These are phyloP conservation scores for Drosophila mettleri DNA, from an alignment of 2,888 invertebrate species.

Conservation along the genomic window DNA sequence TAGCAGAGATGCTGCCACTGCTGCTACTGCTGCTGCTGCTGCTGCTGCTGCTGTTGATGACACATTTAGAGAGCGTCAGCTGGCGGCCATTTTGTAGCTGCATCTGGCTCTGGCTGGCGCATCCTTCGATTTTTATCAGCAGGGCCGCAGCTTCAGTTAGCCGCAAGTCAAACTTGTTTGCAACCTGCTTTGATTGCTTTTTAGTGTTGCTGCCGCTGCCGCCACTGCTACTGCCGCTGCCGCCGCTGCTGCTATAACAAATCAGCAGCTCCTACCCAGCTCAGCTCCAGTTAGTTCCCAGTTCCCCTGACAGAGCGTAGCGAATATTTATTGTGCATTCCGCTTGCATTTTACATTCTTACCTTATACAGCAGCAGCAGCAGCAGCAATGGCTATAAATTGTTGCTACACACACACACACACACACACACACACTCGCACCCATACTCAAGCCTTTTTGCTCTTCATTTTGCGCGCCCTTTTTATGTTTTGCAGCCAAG, in stretches of 20 bases:
- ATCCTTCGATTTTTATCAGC: conserved; percentile 60
- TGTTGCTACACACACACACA: conserved; percentile 37
- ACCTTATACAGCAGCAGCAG: conserved; percentile 41
- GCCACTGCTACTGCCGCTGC: conserved; percentile 8
- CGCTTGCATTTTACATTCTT: conserved; percentile 79
- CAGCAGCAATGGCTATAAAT: conserved; percentile 50
- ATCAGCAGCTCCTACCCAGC: conserved; percentile 31
- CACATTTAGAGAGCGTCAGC: conserved; percentile 57
- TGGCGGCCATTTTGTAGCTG: conserved; percentile 56
- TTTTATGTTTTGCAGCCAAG: conserved; percentile 45
- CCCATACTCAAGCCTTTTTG: conserved; percentile 40
- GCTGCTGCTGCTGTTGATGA: conserved; percentile 40
- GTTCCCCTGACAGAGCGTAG: conserved; percentile 64
- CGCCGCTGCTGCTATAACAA: conserved; percentile 21
- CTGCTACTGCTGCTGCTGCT: conserved; percentile 30
- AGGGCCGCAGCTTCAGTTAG: conserved; percentile 28
- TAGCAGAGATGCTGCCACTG: conserved; percentile 24
- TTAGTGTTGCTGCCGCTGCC: conserved; percentile 55
- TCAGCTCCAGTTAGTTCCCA: conserved; percentile 39
- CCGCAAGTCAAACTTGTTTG: conserved; percentile 65
- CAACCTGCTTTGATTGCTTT: conserved; percentile 79
- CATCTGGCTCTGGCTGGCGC: conserved; percentile 27
- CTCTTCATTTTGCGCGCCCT: conserved; percentile 62
- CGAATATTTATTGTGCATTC: conserved; percentile 82
- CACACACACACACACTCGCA: conserved; percentile 1